Base-by-base conservation (phyloP, 2,797 vertebrate species). In the Cichlasoma orientale region DNA sequence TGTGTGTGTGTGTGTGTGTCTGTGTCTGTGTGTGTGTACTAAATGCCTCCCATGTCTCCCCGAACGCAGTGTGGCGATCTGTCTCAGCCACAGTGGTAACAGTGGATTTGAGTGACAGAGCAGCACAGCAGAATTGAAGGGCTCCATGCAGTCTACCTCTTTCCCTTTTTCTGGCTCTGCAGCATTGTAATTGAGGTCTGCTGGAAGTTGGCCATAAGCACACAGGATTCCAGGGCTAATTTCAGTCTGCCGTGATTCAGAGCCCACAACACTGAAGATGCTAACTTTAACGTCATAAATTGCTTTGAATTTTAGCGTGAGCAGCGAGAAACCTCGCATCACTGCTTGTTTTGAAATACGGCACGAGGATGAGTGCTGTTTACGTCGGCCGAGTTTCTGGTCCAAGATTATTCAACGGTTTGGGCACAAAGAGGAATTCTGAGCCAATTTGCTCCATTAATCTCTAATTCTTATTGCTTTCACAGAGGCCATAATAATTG, bases 121-220 rank as follows among this genome's bases (percentile, higher is more conserved):
- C 72, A 79, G 89, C 66, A 72, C 82, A 81, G 90, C 87, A 81
- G 90, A 93, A 91, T 86, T 90, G 90, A 90, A 93, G 93, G 95
- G 95, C 95, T 96, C 95, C 94, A 89, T 77, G 77, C 91, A 92
- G 95, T 95, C 95, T 95, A 94, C 92, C 92, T 91, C 93, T 90
- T 86, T 93, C 87, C 88, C 92, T 84, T 89, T 93, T 93, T 95
- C 90, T 95, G 94, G 94, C 94, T 94, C 89, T 73, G 90, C 86
- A 91, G 91, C 92, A 93, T 94, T 94, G 92, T 95, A 96, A 95
- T 95, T 95, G 94, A 94, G 92, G 94, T 92, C 89, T 94, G 91
- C 93, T 95, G 94, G 94, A 95, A 92, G 89, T 74, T 87, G 90
- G 94, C 94, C 94, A 95, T 89, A 79, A 88, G 88, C 88, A 84